Evolutionary conservation across 1,140 invertebrate genomes (phyloP).

Genomic region (Heterodera schachtii): DNA sequence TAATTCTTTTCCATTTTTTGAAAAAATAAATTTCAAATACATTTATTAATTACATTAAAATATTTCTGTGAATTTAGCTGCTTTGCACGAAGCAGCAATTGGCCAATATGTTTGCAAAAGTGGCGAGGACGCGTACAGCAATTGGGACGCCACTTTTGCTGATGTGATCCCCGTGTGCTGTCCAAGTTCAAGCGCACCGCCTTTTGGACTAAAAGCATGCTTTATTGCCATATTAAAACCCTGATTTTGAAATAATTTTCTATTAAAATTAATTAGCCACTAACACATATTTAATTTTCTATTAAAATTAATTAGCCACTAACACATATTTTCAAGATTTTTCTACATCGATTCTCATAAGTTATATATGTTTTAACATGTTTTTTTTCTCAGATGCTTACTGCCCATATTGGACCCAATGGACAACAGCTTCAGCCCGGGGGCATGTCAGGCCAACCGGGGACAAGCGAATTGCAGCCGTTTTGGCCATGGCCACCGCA

Average conservation of each 20-base stretch:
- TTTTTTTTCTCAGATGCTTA: neutral
- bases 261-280: too few species aligned
- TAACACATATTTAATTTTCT: too few species aligned
- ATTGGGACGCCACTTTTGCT: neutral
- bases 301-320: too few species aligned
- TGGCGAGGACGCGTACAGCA: neutral
- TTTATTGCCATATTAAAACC: neutral
- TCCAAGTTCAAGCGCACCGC: neutral
- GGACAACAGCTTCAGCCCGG: neutral
- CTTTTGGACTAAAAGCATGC: neutral
- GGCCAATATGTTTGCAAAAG: neutral
- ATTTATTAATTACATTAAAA: neutral
- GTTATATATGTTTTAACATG: too few species aligned
- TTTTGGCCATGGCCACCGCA: neutral
- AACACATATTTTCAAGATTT: too few species aligned
- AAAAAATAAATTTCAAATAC: too few species aligned
- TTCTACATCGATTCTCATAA: too few species aligned
- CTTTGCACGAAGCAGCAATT: neutral
- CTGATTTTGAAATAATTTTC: too few species aligned
- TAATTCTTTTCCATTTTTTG: too few species aligned
- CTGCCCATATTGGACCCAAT: neutral
- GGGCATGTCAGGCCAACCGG: neutral
- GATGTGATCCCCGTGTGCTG: neutral
- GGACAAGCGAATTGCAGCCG: neutral
- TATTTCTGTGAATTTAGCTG: neutral